Percentiles rank a stretch among this genome's conserved stretches.
phyloP scores from a whole-genome alignment of 2,113 vertebrate genomes.

The Pipra filicauda region DNA sequence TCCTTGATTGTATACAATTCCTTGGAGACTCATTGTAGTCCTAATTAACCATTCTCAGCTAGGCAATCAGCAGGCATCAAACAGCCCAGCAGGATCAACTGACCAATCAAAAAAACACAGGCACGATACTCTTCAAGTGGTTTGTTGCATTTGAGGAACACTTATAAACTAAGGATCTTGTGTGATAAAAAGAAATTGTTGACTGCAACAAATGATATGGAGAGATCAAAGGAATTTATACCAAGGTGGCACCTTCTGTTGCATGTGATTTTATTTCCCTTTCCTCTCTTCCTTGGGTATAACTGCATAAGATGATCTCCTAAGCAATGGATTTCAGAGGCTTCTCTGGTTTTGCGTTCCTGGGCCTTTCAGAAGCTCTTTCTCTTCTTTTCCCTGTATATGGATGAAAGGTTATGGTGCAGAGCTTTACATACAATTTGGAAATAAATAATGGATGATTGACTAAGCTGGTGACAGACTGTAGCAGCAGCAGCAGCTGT shows the following conservation, averaged over 20 bases:
- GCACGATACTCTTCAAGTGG: too few relatives aligned
- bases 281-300: not conserved
- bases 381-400: not conserved
- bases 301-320: not conserved
- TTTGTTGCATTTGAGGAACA: not conserved
- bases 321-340: not conserved
- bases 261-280: not conserved
- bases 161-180: not conserved
- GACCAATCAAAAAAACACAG: not conserved
- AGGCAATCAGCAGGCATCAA: not conserved
- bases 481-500: constrained; percentile 40
- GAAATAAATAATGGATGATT: constrained; percentile 64
- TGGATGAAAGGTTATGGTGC: not conserved
- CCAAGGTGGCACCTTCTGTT: not conserved
- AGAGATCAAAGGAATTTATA: not conserved
- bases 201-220: not conserved
- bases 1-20: not conserved
- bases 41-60: not conserved
- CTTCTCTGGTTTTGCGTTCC: not conserved
- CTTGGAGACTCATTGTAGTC: not conserved
- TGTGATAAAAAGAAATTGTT: not conserved
- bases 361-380: not conserved
- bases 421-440: constrained; percentile 15
- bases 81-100: not conserved
- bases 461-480: constrained; percentile 38